These are phyloP conservation scores for Erpobdella octoculata DNA, from an alignment of 2,888 invertebrate species.

Conservation along the genomic window DNA sequence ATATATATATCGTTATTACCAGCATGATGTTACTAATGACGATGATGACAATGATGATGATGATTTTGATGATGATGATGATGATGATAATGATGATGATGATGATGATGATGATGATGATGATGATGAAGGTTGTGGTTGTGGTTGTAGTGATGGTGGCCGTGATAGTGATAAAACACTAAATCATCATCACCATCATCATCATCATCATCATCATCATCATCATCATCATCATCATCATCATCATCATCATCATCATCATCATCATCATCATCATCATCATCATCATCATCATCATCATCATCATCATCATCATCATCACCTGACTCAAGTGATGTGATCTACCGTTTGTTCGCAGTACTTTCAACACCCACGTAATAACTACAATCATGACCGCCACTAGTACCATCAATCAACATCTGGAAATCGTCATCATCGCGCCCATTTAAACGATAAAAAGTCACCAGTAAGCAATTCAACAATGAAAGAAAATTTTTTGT, in stretches of 20 bases:
- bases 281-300: background rate
- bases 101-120: background rate
- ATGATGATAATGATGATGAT: background rate
- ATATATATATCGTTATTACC: too few relatives aligned
- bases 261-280: background rate
- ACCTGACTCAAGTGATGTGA: too few relatives aligned
- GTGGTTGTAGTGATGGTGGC: background rate
- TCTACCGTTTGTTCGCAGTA: too few relatives aligned
- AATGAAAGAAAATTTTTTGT: too few relatives aligned
- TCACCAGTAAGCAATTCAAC: too few relatives aligned
- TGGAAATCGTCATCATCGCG: too few relatives aligned
- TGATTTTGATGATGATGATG: background rate
- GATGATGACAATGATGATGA: constrained; percentile 5
- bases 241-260: background rate
- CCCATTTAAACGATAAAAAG: too few relatives aligned
- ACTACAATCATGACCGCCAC: background rate
- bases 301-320: background rate
- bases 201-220: constrained; percentile 9
- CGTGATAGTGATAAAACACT: background rate
- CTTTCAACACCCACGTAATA: background rate
- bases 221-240: background rate
- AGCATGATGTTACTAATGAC: too few relatives aligned
- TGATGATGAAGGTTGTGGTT: background rate
- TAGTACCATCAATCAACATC: too few relatives aligned
- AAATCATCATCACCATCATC: background rate